Evolutionary conservation across 1,140 invertebrate species (phyloP), one percentile per base, ranked within the genome.

Genomic region (Planococcus citri): DNA sequence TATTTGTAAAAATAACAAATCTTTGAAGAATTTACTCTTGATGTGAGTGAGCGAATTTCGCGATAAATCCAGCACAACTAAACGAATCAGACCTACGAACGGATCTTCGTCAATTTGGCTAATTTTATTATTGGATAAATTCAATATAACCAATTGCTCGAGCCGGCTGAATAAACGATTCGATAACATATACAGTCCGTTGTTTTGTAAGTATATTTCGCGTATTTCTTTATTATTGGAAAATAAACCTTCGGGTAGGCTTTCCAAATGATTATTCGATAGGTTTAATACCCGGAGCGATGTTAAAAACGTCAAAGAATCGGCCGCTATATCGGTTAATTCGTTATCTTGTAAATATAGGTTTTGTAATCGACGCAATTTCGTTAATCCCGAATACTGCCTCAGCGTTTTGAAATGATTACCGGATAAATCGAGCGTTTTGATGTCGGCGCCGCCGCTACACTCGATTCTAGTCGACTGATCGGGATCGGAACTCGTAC

Each of bases 41-140:
- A 95, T 87, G 72, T 86, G 83, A 0, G 88, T 91, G 1, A 95
- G 76, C 6, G 85, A 84, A 75, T 95, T 95, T 76, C 88, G 87
- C 0, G 90, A 91, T 74, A 95, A 79, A 77, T 94, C 90, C 61
- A 95, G 81, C 4, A 92, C 85, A 74, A 94, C 88, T 33, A 95
- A 80, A 9, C 90, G 83, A 58, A 90, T 92, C 22, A 95, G 80
- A 21, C 91, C 91, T 27, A 87, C 80, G 76, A 95, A 94, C 22
- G 89, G 91, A 1, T 87, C 87, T 68, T 89, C 86, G 74, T 90
- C 88, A 71, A 92, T 86, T 76, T 87, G 90, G 68, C 87, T 87
- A 57, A 97, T 80, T 74, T 88, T 86, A 80, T 97, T 97, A 70
- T 88, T 86, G 1, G 90, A 90, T 68, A 95, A 80, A 78, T 97